Evolutionary conservation across 2,797 vertebrate species (phyloP).

Genomic region (Sparus aurata): DNA sequence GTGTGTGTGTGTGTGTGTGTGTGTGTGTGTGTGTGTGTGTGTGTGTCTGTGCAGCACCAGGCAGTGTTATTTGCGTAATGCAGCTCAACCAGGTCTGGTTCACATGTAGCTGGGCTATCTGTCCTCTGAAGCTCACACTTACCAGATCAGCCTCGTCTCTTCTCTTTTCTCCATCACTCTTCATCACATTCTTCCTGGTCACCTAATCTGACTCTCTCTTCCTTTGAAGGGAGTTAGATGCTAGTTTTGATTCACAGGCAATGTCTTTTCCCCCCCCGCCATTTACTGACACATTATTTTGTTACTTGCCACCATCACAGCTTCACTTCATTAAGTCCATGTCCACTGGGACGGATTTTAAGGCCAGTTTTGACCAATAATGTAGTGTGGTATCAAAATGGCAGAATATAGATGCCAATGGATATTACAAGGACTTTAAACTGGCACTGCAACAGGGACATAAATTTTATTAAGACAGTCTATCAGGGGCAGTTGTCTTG

Average conservation of each 20-base stretch:
- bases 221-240: conserved; percentile 24
- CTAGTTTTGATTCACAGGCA: conserved; percentile 11
- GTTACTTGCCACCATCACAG: conserved; percentile 14
- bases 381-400: conserved; percentile 18
- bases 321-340: conserved; percentile 12
- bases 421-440: neutral
- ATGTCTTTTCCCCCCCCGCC: neutral
- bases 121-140: conserved; percentile 42
- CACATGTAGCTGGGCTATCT: conserved; percentile 32
- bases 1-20: neutral
- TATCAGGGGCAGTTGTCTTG: conserved; percentile 6
- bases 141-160: conserved; percentile 30
- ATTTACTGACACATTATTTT: conserved; percentile 26
- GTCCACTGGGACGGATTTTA: conserved; percentile 1
- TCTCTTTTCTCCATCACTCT: conserved; percentile 52
- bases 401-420: conserved; percentile 4
- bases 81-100: conserved; percentile 45
- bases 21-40: neutral
- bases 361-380: neutral
- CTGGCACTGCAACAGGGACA: conserved; percentile 19
- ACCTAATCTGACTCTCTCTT: conserved; percentile 44
- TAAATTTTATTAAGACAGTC: conserved; percentile 15
- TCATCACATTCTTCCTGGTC: conserved; percentile 47
- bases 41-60: neutral
- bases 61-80: conserved; percentile 42